Evolutionary conservation across 2,113 vertebrate species (phyloP).

Genomic region (Hemibagrus wyckioides): DNA sequence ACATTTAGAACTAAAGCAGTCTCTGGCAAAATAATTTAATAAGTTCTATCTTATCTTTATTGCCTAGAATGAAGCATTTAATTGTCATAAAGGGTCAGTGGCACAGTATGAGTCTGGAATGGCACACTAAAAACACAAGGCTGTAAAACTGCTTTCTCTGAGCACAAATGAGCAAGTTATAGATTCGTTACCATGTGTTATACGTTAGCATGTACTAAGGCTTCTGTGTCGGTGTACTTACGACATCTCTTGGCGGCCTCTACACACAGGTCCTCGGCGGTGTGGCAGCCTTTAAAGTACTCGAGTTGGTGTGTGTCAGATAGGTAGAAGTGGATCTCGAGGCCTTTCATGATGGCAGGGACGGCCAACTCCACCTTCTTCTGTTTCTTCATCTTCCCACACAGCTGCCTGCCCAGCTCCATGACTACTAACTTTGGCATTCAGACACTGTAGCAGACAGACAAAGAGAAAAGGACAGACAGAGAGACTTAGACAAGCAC

Average conservation of each 20-base stretch:
- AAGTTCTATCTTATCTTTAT: no score
- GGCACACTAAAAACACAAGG: conserved; percentile 4
- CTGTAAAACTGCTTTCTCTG: background rate
- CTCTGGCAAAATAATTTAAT: no score
- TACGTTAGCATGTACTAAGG: background rate
- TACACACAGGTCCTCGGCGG: conserved; percentile 85
- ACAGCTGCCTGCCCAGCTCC: conserved; percentile 91
- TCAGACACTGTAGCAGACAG: conserved; percentile 77
- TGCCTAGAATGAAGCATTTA: background rate
- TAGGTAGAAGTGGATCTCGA: conserved; percentile 87
- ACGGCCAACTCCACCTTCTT: conserved; percentile 72
- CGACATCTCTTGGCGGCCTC: conserved; percentile 85
- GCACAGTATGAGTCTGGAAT: background rate
- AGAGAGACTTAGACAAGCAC: background rate
- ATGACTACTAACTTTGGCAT: conserved; percentile 80
- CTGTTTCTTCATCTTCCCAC: conserved; percentile 90
- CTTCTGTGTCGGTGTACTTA: conserved; percentile 71
- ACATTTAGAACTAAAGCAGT: no score
- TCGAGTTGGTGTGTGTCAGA: conserved; percentile 72
- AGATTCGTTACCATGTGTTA: background rate
- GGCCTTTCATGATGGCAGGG: conserved; percentile 73
- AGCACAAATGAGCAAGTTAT: background rate
- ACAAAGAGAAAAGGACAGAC: background rate
- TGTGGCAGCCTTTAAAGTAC: conserved; percentile 79
- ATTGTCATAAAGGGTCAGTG: background rate